Conservation (phyloP, 2,113 vertebrate genomes). For the Sigmodon hispidus region DNA sequence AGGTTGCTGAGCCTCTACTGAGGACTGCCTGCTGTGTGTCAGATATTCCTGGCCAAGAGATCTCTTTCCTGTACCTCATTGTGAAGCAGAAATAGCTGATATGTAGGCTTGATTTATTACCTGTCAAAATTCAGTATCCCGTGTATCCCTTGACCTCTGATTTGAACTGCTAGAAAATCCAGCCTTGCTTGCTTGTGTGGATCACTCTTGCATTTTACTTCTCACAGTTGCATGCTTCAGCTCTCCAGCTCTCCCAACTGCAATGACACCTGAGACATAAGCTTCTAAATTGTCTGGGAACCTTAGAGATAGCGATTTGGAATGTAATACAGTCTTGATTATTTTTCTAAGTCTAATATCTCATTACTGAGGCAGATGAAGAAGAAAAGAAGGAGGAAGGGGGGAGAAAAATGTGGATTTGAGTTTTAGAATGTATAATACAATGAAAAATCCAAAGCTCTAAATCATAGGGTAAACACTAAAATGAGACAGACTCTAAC, state of each 20-base stretch:
- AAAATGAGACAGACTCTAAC: background rate
- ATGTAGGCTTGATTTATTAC: background rate
- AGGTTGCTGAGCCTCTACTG: background rate
- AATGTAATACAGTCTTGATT: background rate
- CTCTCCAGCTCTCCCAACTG: background rate
- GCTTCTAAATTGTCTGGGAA: background rate
- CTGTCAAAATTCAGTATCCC: background rate
- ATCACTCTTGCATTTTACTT: background rate
- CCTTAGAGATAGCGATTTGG: background rate
- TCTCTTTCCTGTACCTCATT: background rate
- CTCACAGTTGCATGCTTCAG: background rate
- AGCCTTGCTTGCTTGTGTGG: background rate
- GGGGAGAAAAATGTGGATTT: background rate
- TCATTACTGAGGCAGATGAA: background rate
- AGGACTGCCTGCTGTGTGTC: no score
- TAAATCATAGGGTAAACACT: background rate
- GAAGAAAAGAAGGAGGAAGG: no score
- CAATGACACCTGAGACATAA: background rate
- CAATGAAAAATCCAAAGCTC: background rate
- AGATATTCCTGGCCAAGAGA: background rate
- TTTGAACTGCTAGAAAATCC: background rate
- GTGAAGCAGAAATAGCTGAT: background rate
- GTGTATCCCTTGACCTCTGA: background rate
- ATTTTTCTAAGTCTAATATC: background rate
- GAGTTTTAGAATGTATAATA: background rate